These are phyloP conservation scores for Sula dactylatra DNA, from an alignment of 2,113 vertebrate genomes.

Conservation along the genomic window DNA sequence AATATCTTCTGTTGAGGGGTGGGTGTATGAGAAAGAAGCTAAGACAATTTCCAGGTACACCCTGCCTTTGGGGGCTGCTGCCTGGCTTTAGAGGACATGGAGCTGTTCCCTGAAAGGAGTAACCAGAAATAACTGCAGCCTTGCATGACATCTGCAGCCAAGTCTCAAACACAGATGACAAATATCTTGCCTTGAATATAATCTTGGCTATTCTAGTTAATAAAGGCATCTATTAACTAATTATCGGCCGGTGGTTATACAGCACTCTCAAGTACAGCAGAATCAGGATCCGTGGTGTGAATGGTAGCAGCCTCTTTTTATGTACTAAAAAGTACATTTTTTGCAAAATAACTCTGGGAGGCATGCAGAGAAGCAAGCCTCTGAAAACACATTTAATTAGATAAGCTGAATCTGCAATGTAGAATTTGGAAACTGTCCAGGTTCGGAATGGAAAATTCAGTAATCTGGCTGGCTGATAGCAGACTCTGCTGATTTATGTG, in stretches of 20 bases:
- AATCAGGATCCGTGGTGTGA: neutral
- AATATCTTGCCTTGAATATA: neutral
- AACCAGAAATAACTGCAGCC: neutral
- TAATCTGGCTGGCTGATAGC: neutral
- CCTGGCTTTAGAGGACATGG: neutral
- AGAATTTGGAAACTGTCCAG: slow-evolving; percentile 1
- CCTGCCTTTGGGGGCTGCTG: neutral
- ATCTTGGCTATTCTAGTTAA: neutral
- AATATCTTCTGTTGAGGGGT: neutral
- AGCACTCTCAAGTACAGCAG: neutral
- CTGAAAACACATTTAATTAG: slow-evolving; percentile 36
- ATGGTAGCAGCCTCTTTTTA: neutral
- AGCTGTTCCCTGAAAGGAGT: neutral
- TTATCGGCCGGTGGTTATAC: neutral
- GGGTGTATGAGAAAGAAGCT: neutral
- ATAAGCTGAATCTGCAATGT: slow-evolving; percentile 22
- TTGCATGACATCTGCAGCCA: neutral
- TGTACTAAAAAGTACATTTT: neutral
- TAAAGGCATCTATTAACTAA: neutral
- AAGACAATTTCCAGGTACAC: neutral
- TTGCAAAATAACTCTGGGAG: neutral
- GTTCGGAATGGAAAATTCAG: neutral
- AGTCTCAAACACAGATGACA: neutral
- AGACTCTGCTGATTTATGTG: neutral
- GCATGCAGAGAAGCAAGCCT: neutral